These are phyloP conservation scores for Hyperopisus bebe DNA, from an alignment of 2,113 vertebrate genomes.

Conservation along the genomic window DNA sequence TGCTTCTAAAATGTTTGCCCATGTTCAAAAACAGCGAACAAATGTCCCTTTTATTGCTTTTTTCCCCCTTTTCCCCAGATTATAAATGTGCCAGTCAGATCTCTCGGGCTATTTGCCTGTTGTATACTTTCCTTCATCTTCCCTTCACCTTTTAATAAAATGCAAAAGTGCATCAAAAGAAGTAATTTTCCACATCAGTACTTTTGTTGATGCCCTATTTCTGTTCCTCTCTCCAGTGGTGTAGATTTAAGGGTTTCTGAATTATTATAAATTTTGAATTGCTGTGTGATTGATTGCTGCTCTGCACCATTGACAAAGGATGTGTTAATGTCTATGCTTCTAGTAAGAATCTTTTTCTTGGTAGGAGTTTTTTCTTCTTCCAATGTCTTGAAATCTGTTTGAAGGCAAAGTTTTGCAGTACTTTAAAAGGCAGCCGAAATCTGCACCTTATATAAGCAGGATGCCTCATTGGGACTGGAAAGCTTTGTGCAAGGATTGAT, in stretches of 20 bases:
- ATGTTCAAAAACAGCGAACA: neutral
- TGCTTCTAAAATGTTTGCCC: neutral
- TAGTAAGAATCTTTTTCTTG: neutral
- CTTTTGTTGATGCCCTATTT: conserved; percentile 50
- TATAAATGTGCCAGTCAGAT: conserved; percentile 9
- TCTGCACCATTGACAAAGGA: neutral
- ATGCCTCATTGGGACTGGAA: neutral
- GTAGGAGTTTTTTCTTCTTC: neutral
- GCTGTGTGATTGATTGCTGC: neutral
- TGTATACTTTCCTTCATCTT: conserved; percentile 21
- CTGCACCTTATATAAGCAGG: neutral
- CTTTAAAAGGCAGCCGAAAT: neutral
- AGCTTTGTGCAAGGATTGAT: neutral
- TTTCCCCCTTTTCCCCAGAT: neutral
- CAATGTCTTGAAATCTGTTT: neutral
- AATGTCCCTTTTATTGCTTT: neutral
- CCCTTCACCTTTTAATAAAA: conserved; percentile 51
- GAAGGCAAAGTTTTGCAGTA: neutral
- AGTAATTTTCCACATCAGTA: conserved; percentile 52
- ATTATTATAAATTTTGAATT: neutral
- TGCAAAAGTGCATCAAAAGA: conserved; percentile 56
- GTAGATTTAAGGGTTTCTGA: neutral
- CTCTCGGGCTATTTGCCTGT: conserved; percentile 2
- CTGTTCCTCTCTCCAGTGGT: conserved; percentile 32
- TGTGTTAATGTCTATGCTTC: neutral